Evolutionary conservation across 2,888 invertebrate genomes (phyloP), one percentile per base, ranked within the genome.

Genomic region (Stenoptilia bipunctidactyla): DNA sequence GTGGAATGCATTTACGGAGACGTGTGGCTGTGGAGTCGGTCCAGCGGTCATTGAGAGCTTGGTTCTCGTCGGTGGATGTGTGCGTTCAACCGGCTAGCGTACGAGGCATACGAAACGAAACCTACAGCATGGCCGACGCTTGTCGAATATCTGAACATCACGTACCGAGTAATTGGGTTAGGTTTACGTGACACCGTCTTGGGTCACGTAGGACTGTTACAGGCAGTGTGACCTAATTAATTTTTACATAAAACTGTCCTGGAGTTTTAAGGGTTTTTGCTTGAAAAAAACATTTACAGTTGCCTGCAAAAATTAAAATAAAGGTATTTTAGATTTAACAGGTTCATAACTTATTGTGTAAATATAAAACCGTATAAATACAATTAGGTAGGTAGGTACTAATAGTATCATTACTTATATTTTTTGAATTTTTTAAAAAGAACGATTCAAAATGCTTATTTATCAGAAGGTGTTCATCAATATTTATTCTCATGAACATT

Each of bases 11-110:
- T 20, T 60, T 60, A 55, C 53, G 58, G 59, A 77, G 85, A 85
- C 87, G 87, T 87, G 87, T 85, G 85, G 68, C 79, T 75, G 64
- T 80, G 70, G 77, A 74, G 80, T 83, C 86, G 86, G 86, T 85
- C 87, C 85, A 86, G 85, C 86, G 87, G 87, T 87, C 87, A 87
- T 87, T 87, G 87, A 87, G 60, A 54, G 71, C 70, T 64, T 71
- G 69, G 70, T 66, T 71, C 74, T 69, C 66, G 43, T 47, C 45
- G 51, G 61, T 69, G 67, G 68, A 67, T 77, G 77, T 74, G 72
- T 68, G 72, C 69, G 71, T 66, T 61, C 67, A 70, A 77, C 75
- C 74, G 71, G 76, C 71, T 73, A 73, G 62, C 67, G 65, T 52
- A 49, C 51, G 40, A 55, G 49, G 75, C 80, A 77, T 79, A 80